A percentile compares a stretch with the other conserved stretches of the same genome.
phyloP scores from a whole-genome alignment of 2,888 invertebrate genomes.

The Cerastis rubricosa region DNA sequence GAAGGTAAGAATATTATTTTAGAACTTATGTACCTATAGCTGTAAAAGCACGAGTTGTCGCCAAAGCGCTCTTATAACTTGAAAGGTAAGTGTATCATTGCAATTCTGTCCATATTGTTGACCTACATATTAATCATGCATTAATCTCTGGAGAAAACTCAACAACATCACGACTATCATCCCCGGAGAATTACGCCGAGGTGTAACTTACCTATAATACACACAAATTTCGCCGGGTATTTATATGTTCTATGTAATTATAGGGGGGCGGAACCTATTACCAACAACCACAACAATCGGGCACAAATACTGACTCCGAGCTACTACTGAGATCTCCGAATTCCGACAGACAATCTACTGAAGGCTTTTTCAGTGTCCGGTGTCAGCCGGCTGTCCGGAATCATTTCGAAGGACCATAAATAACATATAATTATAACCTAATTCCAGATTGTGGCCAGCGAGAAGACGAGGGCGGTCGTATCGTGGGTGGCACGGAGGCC shows the following conservation, averaged over 20 bases:
- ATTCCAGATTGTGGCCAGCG: slow-evolving; percentile 95
- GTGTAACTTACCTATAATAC: background rate
- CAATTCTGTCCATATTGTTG: background rate
- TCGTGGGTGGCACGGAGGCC: slow-evolving; percentile 97
- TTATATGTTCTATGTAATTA: background rate
- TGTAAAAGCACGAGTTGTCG: background rate
- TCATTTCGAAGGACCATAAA: background rate
- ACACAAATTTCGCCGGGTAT: background rate
- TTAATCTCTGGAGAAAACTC: background rate
- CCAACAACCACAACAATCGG: background rate
- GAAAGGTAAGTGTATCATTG: slow-evolving; percentile 24
- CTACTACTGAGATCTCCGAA: background rate
- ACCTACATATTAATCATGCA: background rate
- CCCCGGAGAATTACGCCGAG: background rate
- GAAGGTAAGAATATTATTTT: slow-evolving; percentile 80
- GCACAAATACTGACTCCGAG: background rate
- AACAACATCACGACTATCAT: background rate
- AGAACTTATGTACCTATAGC: slow-evolving; percentile 12
- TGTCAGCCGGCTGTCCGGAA: background rate
- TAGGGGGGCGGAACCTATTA: background rate
- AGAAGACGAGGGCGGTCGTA: slow-evolving; percentile 95
- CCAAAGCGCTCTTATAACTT: background rate
- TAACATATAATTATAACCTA: slow-evolving; percentile 2
- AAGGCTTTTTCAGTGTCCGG: background rate
- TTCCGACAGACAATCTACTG: background rate